Conservation (phyloP, 2,113 vertebrate genomes). For the Sinocyclocheilus maitianheensis region DNA sequence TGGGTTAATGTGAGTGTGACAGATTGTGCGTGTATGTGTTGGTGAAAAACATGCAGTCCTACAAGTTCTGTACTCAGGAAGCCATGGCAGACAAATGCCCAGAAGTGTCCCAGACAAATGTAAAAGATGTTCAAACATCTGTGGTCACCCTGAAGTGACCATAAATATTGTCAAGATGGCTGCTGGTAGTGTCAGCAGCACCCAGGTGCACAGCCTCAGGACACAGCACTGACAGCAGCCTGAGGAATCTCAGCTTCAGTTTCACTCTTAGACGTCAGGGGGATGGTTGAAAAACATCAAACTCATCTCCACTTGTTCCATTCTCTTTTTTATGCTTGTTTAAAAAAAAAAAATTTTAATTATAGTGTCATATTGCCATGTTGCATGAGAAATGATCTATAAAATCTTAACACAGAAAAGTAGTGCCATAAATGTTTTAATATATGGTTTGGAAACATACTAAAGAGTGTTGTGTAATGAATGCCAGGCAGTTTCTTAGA, state of each 20-base stretch:
- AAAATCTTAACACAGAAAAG: conserved; percentile 31
- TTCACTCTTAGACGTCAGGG: conserved; percentile 25
- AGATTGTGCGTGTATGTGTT: background rate
- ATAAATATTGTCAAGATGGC: conserved; percentile 57
- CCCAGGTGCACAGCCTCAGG: conserved; percentile 64
- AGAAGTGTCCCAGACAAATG: conserved; percentile 39
- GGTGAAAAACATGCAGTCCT: conserved; percentile 5
- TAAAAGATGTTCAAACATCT: conserved; percentile 54
- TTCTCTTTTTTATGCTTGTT: conserved; percentile 26
- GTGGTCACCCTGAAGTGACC: conserved; percentile 60
- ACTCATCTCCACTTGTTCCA: conserved; percentile 2
- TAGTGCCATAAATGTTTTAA: conserved; percentile 51
- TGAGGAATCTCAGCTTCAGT: conserved; percentile 54
- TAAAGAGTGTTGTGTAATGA: conserved; percentile 34
- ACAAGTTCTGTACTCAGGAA: conserved; percentile 8
- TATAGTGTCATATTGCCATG: conserved; percentile 8
- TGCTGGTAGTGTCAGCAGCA: conserved; percentile 51
- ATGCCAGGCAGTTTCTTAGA: conserved; percentile 42
- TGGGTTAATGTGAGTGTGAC: conserved; percentile 9
- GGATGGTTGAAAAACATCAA: conserved; percentile 22
- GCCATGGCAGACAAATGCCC: background rate
- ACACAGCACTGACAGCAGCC: conserved; percentile 50
- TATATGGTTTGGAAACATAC: conserved; percentile 51
- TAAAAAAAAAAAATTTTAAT: background rate
- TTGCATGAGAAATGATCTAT: background rate